These are phyloP conservation scores for Scatophagus argus DNA, from an alignment of 2,113 vertebrate species.

Conservation along the genomic window DNA sequence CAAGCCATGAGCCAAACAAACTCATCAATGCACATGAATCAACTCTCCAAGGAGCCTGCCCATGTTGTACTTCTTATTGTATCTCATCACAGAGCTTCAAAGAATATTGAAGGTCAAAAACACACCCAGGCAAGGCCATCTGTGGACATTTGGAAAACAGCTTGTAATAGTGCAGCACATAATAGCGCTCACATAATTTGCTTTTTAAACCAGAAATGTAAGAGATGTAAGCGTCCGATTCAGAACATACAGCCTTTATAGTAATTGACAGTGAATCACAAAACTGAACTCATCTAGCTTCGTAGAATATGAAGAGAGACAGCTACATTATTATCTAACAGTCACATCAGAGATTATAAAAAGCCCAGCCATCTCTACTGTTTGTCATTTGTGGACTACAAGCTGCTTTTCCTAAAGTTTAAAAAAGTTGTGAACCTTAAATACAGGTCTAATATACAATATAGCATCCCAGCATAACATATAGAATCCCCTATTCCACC, in stretches of 20 bases:
- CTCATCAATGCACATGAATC: slow-evolving; percentile 50
- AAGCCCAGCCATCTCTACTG: neutral
- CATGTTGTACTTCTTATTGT: neutral
- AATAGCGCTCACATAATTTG: slow-evolving; percentile 3
- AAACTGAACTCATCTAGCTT: neutral
- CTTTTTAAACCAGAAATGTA: neutral
- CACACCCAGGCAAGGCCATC: neutral
- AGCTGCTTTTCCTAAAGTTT: neutral
- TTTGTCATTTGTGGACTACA: neutral
- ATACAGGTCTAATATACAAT: neutral
- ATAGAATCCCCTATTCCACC: too few relatives aligned
- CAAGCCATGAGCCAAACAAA: slow-evolving; percentile 33
- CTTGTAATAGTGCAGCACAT: too few relatives aligned
- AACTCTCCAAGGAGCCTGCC: slow-evolving; percentile 27
- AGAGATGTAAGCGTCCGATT: too few relatives aligned
- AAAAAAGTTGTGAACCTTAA: neutral
- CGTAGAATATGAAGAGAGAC: neutral
- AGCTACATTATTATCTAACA: neutral
- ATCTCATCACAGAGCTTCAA: slow-evolving; percentile 14
- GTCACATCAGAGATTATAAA: neutral
- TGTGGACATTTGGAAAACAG: slow-evolving; percentile 1
- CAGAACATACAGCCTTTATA: neutral
- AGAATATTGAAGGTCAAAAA: slow-evolving; percentile 31
- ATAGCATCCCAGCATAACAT: too few relatives aligned
- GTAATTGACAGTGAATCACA: neutral